Base-by-base conservation (phyloP, 2,113 vertebrate genomes). In the Daboia siamensis region DNA sequence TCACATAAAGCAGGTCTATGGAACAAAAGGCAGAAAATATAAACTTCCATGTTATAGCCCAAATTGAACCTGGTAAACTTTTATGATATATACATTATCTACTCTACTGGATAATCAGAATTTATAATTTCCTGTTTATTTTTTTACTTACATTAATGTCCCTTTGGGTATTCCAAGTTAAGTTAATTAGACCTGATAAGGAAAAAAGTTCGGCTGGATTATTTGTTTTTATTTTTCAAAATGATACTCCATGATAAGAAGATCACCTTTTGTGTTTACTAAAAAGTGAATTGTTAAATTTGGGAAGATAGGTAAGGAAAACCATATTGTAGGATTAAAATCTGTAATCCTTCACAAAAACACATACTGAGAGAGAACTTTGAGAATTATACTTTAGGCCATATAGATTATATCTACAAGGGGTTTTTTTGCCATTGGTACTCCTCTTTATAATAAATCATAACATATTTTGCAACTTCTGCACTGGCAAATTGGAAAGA, bases 211-310 rank as follows among this genome's bases (percentile, higher is more conserved):
- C 24, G 6, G 20, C 13, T 85, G 21, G 23, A 55, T 33, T 29
- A 11, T 80, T 29, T 17, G 94, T 90, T 86, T 44, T 74, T 26
- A 91, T 0, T 69, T 94, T 95, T 92, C 44, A 90, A 69, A 0
- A 80, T 59, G 44, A 26, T 55, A 80, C 46, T 4, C 6, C 86
- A 0, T 0, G 39, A 51, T 56, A 88, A 21, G 13, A 94, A 89
- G 3, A 15, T 23, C 4, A 21, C 2, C 92, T 24, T 92, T 5
- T 3, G 1, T 10, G 0, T 0, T 88, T 89, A 90, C 80, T 89
- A 0, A 54, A 84, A 94, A 86, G 46, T 21, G 23, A 54, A 0
- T 56, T 64, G n/a, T 24, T 86, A 92, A 90, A 93, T 29, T 33
- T 23, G 10, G 74, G 55, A 92, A 4, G 10, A 56, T 52, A 56